phyloP scores from a whole-genome alignment of 2,113 vertebrate species.

The Pituophis catenifer region DNA sequence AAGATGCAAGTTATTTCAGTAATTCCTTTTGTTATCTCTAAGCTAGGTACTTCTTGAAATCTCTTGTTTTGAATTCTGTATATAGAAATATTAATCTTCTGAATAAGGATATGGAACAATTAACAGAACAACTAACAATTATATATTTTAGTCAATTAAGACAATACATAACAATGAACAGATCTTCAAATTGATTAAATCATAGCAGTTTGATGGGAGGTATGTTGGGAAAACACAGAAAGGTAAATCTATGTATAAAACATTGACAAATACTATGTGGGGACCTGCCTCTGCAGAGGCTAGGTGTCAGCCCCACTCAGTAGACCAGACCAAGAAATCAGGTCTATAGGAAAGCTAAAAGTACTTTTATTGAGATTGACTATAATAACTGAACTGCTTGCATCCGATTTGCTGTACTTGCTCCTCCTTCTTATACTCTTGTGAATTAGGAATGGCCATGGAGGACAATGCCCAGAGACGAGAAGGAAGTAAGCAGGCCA shows the following conservation, averaged over 20 bases:
- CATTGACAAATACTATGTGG: neutral
- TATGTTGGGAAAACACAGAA: neutral
- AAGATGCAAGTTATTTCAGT: neutral
- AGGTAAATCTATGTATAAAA: neutral
- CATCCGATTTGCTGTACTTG: neutral
- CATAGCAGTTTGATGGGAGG: neutral
- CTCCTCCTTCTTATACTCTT: neutral
- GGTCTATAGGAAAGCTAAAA: neutral
- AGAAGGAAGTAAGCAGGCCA: neutral
- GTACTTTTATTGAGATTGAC: neutral
- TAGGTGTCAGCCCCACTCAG: neutral
- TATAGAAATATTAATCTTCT: neutral
- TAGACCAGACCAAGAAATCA: neutral
- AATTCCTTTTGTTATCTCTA: neutral
- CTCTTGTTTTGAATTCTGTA: neutral
- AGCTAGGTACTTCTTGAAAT: neutral
- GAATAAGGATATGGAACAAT: neutral
- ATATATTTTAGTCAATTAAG: neutral
- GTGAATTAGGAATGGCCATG: neutral
- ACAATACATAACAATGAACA: neutral
- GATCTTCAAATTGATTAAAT: neutral
- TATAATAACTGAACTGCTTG: neutral
- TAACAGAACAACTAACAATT: conserved; percentile 3
- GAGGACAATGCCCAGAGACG: neutral
- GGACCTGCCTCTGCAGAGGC: neutral